phyloP scores from a whole-genome alignment of 2,888 invertebrate species.

The Phasia obesa region DNA sequence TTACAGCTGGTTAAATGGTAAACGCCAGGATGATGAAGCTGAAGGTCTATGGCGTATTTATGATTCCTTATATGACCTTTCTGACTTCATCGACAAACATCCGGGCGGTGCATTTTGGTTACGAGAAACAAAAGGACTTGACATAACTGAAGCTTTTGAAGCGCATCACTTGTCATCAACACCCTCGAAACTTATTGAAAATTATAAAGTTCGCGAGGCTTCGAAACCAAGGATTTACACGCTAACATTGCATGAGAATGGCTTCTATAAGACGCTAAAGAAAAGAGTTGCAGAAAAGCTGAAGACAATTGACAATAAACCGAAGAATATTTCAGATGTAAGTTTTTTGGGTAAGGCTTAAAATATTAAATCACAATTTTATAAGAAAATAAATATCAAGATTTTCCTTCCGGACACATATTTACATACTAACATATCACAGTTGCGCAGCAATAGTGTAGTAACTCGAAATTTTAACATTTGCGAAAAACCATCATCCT shows the following conservation, averaged over 20 bases:
- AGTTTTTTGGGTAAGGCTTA: no score
- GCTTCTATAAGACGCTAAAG: constrained; percentile 89
- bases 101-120: constrained; percentile 94
- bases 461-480: no score
- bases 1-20: constrained; percentile 86
- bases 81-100: constrained; percentile 89
- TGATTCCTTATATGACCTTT: constrained; percentile 92
- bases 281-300: constrained; percentile 84
- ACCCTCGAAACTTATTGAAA: constrained; percentile 85
- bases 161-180: constrained; percentile 86
- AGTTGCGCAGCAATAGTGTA: no score
- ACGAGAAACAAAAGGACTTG: constrained; percentile 87
- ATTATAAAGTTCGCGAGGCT: constrained; percentile 87
- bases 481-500: no score
- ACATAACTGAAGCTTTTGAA: constrained; percentile 92
- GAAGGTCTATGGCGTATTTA: constrained; percentile 91
- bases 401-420: no score
- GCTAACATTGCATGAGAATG: constrained; percentile 88
- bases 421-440: no score
- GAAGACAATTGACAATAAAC: constrained; percentile 83
- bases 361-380: no score
- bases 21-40: constrained; percentile 87
- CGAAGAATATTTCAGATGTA: constrained; percentile 79
- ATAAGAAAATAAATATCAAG: no score
- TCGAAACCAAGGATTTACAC: constrained; percentile 86